Base-by-base conservation (phyloP, 2,888 invertebrate genomes). In the Stenchaetothrips biformis region DNA sequence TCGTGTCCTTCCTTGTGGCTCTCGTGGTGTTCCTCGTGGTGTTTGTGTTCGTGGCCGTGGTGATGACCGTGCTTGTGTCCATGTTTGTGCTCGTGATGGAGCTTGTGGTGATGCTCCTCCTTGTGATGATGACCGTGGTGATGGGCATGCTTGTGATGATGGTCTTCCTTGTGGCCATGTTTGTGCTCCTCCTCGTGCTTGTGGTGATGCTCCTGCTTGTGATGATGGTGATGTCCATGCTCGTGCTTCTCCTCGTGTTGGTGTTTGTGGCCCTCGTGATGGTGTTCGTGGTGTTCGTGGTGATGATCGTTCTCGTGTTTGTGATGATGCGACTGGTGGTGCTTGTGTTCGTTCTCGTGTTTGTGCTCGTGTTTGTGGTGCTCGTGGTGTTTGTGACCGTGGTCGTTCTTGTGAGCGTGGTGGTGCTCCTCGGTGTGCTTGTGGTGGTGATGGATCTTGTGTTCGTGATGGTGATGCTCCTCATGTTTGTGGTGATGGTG, bases 231-330 rank as follows among this genome's bases (percentile, higher is more conserved):
- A 79, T 84, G 84, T 2, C 80, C 80, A 80, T 83, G 83, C 18
- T 81, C 87, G 1, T 85, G 85, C 48, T 89, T 85, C 3, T 87
- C 87, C 27, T 88, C 85, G 11, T 88, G 88, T 83, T 89, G 88
- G 81, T 88, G 86, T 0, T 87, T 86, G 18, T 86, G 83, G 85
- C 88, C 85, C 81, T 88, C 87, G 80, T 87, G 89, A 84, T 88
- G 88, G 81, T 89, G 89, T 81, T 89, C 89, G 83, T 89, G 83
- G 77, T 83, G 83, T n/a, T 82, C 88, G 0, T 86, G 86, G n/a
- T 88, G 85, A 3, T 87, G 87, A 11, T 87, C 84, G 4, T 88
- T 87, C 83, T 89, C 88, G 81, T 87, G 86, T 2, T 86, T 86
- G 6, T 85, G 86, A 62, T 86, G 86, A 47, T 84, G 81, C 48